A percentile compares a stretch with the other conserved stretches of the same genome.
These are phyloP conservation scores for Drosophila histrio DNA, from an alignment of 2,888 invertebrate species.

Conservation along the genomic window DNA sequence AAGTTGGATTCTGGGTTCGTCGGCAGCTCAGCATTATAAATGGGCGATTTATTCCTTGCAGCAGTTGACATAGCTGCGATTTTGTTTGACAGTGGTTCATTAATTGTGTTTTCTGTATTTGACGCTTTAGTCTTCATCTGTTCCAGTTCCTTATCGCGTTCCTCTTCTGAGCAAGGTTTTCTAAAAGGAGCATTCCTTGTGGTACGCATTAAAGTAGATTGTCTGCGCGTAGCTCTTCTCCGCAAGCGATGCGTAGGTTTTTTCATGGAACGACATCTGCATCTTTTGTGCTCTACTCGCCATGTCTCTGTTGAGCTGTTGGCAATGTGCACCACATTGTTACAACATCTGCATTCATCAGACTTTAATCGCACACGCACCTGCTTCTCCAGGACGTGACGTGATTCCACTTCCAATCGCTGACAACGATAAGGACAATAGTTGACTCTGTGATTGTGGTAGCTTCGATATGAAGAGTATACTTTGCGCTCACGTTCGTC, in stretches of 20 bases:
- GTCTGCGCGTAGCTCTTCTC: not conserved
- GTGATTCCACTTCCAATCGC: constrained; percentile 9
- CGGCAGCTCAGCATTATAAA: too few species aligned
- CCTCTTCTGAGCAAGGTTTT: too few species aligned
- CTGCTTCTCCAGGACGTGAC: constrained; percentile 27
- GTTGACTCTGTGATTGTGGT: constrained; percentile 29
- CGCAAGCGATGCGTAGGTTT: not conserved
- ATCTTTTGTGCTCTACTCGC: constrained; percentile 65
- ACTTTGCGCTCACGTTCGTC: constrained; percentile 46
- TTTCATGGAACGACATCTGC: not conserved
- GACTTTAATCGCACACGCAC: constrained; percentile 55
- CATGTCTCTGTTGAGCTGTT: constrained; percentile 77
- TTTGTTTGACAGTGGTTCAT: too few species aligned
- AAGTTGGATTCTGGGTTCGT: too few species aligned
- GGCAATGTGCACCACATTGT: constrained; percentile 68
- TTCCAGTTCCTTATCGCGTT: not conserved
- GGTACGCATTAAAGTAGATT: not conserved
- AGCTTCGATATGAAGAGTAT: constrained; percentile 30
- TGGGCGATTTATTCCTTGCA: not conserved
- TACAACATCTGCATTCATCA: constrained; percentile 67
- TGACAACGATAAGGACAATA: not conserved
- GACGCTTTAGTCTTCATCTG: not conserved
- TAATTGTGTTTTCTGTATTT: too few species aligned
- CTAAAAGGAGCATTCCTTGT: not conserved
- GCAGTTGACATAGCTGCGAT: too few species aligned